A percentile compares a stretch with the other conserved stretches of the same genome.
Evolutionary conservation across 2,113 vertebrate species (phyloP).

Genomic region (Philantomba maxwellii): DNA sequence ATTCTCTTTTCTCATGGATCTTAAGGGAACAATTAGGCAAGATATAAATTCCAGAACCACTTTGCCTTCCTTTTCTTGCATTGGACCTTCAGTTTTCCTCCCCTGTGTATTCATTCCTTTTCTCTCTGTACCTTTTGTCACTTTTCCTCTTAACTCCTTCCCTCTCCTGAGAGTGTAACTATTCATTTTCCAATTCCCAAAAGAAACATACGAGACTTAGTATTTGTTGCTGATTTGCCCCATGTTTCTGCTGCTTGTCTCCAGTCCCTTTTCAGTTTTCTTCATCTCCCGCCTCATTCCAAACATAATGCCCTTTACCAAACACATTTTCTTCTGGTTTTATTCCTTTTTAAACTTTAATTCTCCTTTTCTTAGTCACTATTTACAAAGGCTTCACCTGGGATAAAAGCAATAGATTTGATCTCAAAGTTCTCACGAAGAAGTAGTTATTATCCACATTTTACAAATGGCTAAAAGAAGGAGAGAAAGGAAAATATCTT

Average conservation of each 20-base stretch:
- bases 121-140: background rate
- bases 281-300: background rate
- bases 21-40: conserved; percentile 24
- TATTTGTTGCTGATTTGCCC: background rate
- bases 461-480: background rate
- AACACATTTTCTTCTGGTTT: background rate
- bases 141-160: background rate
- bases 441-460: background rate
- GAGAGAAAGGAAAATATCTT: background rate
- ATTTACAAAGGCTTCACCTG: background rate
- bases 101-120: background rate
- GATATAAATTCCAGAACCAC: background rate
- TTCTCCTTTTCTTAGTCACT: background rate
- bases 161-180: background rate
- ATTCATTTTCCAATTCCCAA: background rate
- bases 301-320: background rate
- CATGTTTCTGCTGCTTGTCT: background rate
- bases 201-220: background rate
- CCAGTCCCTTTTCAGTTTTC: background rate
- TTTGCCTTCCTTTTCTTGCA: background rate
- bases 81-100: background rate
- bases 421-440: background rate
- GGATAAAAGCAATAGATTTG: background rate
- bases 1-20: background rate
- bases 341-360: background rate